Percentiles rank a stretch among this genome's conserved stretches.
These are phyloP conservation scores for Stylophora pistillata DNA, from an alignment of 64 coral and sea anemone genomes.

Conservation along the genomic window DNA sequence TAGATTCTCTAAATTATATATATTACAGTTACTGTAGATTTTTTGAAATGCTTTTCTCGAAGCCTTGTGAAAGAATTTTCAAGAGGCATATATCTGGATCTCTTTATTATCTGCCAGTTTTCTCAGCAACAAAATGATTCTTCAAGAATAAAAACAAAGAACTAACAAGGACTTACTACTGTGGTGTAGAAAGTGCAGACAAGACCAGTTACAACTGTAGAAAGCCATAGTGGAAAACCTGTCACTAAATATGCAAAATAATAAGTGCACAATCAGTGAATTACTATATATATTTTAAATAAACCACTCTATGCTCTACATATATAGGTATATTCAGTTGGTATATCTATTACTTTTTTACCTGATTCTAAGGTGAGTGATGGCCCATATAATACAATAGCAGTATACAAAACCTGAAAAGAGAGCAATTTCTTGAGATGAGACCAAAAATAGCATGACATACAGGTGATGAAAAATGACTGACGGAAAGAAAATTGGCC, in stretches of 20 bases:
- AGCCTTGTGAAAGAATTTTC: no score
- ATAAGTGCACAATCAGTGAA: background rate
- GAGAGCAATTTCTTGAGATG: background rate
- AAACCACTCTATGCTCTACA: no score
- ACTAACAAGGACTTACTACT: constrained; percentile 19
- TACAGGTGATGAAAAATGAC: background rate
- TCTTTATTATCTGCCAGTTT: no score
- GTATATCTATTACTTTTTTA: background rate
- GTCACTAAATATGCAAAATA: constrained; percentile 36
- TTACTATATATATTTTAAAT: background rate
- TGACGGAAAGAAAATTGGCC: no score
- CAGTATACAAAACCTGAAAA: constrained; percentile 54
- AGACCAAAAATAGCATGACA: background rate
- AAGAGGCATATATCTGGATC: no score
- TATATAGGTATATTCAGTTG: background rate
- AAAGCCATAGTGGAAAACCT: constrained; percentile 64
- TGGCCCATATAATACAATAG: constrained; percentile 70
- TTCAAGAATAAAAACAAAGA: no score
- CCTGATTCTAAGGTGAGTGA: constrained; percentile 67
- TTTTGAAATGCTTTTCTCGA: no score
- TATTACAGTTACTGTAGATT: no score
- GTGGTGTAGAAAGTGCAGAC: constrained; percentile 71
- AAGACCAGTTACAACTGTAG: constrained; percentile 27
- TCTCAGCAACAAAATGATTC: no score
- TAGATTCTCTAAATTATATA: no score